Conservation (phyloP, 2,113 vertebrate species). For the Rhegmatorhina hoffmannsi region DNA sequence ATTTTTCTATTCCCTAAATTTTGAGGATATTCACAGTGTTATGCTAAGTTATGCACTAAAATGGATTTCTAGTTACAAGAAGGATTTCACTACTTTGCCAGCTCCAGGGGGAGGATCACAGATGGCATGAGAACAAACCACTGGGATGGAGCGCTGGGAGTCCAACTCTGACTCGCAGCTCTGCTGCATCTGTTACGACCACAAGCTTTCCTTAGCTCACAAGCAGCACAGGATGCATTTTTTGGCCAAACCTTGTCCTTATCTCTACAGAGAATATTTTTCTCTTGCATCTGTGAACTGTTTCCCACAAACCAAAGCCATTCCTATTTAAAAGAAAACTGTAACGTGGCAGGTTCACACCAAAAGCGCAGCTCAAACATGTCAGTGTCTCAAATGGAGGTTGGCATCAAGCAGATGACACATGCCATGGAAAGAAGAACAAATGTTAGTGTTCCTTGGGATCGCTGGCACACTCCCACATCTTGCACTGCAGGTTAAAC, state of each 20-base stretch:
- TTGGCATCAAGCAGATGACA: neutral
- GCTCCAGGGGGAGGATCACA: neutral
- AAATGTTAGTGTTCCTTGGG: neutral
- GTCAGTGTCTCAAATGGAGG: neutral
- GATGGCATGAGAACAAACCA: neutral
- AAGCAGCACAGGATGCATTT: neutral
- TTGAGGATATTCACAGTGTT: neutral
- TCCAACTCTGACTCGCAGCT: neutral
- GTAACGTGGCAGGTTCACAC: neutral
- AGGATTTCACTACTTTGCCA: neutral
- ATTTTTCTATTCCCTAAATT: neutral
- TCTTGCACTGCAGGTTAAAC: neutral
- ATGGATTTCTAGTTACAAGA: neutral
- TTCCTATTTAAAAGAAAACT: neutral
- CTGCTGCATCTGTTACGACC: neutral
- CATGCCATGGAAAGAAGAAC: accelerated
- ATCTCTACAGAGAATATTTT: neutral
- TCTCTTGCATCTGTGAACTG: neutral
- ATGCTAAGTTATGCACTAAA: neutral
- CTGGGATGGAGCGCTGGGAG: accelerated
- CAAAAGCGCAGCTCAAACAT: neutral
- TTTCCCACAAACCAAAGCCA: neutral
- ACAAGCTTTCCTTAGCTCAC: neutral
- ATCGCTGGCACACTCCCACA: neutral
- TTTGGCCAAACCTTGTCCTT: neutral